Evolutionary conservation across 2,113 vertebrate species (phyloP).

Genomic region (Psophia crepitans): DNA sequence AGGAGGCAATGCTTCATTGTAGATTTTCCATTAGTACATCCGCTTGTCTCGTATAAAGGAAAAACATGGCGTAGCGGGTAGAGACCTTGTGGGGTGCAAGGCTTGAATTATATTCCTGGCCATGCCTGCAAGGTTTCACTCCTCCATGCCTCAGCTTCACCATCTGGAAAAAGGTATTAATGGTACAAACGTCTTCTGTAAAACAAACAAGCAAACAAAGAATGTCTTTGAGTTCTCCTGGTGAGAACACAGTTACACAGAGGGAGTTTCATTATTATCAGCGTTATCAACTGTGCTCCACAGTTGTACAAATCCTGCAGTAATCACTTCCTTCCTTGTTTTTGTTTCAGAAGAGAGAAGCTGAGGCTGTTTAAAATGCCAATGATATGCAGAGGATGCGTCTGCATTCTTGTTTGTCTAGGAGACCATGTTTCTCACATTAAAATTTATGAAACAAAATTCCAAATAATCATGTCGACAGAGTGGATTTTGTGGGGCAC

Average conservation of each 20-base stretch:
- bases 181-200: not conserved
- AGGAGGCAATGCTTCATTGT: not conserved
- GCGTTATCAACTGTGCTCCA: not conserved
- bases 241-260: not conserved
- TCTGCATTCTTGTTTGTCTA: slow-evolving; percentile 62
- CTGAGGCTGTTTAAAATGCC: not conserved
- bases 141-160: not conserved
- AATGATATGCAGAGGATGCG: not conserved
- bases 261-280: slow-evolving; percentile 9
- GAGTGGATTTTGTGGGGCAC: slow-evolving; percentile 21
- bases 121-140: not conserved
- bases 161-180: slow-evolving; percentile 6
- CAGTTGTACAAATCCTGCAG: slow-evolving; percentile 22
- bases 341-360: slow-evolving; percentile 10
- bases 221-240: not conserved
- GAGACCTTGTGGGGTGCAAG: not conserved
- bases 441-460: slow-evolving; percentile 56
- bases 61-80: not conserved
- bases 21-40: not conserved
- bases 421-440: slow-evolving; percentile 44
- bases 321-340: slow-evolving; percentile 50
- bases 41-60: not conserved
- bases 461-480: not conserved
- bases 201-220: slow-evolving; percentile 31
- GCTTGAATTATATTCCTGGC: not conserved